Base-by-base conservation (phyloP, 2,797 vertebrate genomes). In the Phoebastria nigripes region DNA sequence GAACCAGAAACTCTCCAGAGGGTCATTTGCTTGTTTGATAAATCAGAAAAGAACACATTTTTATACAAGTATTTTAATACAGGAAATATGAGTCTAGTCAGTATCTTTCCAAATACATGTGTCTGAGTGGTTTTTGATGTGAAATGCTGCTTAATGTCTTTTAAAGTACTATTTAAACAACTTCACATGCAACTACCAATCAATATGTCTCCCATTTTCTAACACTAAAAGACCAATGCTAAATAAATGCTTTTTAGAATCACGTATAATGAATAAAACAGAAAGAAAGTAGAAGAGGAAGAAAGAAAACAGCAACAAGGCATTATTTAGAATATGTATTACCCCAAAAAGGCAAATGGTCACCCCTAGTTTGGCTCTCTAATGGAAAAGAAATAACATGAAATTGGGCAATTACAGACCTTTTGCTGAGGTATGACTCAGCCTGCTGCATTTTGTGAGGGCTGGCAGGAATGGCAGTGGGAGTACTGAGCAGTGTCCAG, bases 81-180 rank as follows among this genome's bases (percentile, higher is more conserved):
- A 96, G 97, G 97, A 98, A 98, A 97, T 89, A 94, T 41, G 79
- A 96, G 96, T 97, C 97, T 97, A 96, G 95, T 96, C 96, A 81
- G 92, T 97, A 96, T 97, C 97, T 97, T 97, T 98, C 92, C 93
- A 97, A 96, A 93, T 84, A 82, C 69, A 46, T 74, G 79, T 46
- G 71, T 92, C 94, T 96, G 93, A 97, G 91, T 83, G 79, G 78
- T 55, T 96, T 97, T 96, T 96, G 96, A 95, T 96, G 94, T 93
- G 82, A 97, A 97, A 97, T 86, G 93, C 44, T 78, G 84, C 35
- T 91, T 96, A 93, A 89, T 95, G 94, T 94, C 56, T 95, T 97
- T 95, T 94, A 96, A 97, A 98, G 95, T 72, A 87, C 71, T 95
- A 89, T 95, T 95, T 89, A 92, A 96, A 97, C 90, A 96, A 91